Conservation (phyloP, 2,797 vertebrate species). For the Sus cebifrons region DNA sequence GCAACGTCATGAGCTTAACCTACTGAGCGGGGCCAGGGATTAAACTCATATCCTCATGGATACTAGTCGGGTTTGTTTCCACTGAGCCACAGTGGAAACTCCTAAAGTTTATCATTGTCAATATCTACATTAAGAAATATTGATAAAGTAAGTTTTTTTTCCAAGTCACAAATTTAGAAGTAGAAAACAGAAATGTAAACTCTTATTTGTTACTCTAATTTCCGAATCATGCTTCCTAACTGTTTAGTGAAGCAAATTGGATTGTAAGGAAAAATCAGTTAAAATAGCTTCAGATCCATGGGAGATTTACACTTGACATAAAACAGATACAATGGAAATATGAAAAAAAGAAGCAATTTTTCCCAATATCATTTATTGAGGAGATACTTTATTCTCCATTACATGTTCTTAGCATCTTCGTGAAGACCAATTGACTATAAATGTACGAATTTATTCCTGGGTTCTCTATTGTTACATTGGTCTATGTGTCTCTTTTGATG, state of each 20-base stretch:
- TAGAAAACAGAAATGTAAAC: not conserved
- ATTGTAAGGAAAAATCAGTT: not conserved
- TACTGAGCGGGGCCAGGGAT: not conserved
- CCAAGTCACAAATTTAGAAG: not conserved
- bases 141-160: not conserved
- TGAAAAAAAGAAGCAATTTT: not conserved
- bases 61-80: not conserved
- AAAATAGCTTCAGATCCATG: not conserved
- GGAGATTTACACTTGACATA: not conserved
- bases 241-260: not conserved
- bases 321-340: conserved; percentile 17
- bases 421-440: too few species aligned
- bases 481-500: too few species aligned
- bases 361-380: not conserved
- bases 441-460: too few species aligned
- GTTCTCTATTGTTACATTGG: too few species aligned
- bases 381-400: not conserved
- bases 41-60: not conserved
- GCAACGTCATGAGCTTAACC: too few species aligned
- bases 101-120: not conserved
- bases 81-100: not conserved
- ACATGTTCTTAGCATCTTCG: too few species aligned
- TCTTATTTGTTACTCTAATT: not conserved
- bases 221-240: not conserved
- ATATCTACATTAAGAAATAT: not conserved